These are phyloP conservation scores for Dicycla oo DNA, from an alignment of 2,888 invertebrate genomes.

Conservation along the genomic window DNA sequence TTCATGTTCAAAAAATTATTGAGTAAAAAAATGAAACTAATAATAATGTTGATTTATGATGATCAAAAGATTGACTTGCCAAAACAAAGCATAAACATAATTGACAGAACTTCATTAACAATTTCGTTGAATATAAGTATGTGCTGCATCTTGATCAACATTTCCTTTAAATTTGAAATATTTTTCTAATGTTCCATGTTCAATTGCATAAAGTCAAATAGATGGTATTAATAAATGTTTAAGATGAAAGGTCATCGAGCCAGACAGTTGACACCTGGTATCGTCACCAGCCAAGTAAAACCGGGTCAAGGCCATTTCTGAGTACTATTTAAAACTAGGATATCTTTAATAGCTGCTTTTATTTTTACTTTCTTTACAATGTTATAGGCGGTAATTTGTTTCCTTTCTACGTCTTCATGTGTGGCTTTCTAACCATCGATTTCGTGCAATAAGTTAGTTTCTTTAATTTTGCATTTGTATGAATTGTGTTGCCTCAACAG, in stretches of 20 bases:
- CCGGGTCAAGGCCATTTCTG: conserved; percentile 87
- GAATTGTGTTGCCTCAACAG: background rate
- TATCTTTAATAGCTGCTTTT: conserved; percentile 64
- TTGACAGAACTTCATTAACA: conserved; percentile 1
- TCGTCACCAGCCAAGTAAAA: conserved; percentile 80
- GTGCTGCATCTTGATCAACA: background rate
- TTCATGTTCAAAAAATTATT: background rate
- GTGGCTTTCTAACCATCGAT: background rate
- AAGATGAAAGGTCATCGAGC: conserved; percentile 78
- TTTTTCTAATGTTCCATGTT: background rate
- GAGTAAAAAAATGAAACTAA: background rate
- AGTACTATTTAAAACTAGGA: conserved; percentile 79
- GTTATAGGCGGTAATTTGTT: conserved; percentile 30
- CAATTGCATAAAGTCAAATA: conserved; percentile 39
- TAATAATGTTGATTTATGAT: background rate
- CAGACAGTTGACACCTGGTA: conserved; percentile 75
- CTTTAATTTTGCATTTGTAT: background rate
- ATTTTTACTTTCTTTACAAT: conserved; percentile 67
- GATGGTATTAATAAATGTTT: conserved; percentile 69
- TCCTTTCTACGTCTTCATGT: background rate
- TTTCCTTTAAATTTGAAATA: background rate
- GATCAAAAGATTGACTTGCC: conserved; percentile 3
- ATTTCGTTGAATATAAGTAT: background rate
- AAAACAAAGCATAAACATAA: conserved; percentile 20
- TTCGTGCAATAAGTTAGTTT: background rate